phyloP scores from a whole-genome alignment of 92 coral and sea anemone genomes.

The Zoanthus solanderi region DNA sequence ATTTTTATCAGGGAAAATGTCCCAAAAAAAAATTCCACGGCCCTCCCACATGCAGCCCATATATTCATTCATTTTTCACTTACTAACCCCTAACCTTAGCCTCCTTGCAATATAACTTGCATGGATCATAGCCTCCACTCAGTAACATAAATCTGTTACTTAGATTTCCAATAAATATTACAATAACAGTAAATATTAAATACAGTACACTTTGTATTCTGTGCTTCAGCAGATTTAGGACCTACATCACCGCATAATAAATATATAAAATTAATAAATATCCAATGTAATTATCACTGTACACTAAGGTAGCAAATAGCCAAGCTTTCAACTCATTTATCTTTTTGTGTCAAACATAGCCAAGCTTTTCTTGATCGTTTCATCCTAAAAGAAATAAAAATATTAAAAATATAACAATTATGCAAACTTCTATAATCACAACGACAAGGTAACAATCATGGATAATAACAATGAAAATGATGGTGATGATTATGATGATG shows the following conservation, averaged over 20 bases:
- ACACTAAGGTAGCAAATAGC: not conserved
- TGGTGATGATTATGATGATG: too few relatives aligned
- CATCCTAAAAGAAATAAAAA: slow-evolving; percentile 16
- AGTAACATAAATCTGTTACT: not conserved
- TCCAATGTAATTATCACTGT: not conserved
- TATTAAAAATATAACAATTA: too few relatives aligned
- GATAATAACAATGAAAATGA: too few relatives aligned
- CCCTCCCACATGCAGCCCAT: too few relatives aligned
- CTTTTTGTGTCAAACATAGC: slow-evolving; percentile 27
- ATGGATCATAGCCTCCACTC: not conserved
- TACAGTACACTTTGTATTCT: slow-evolving; percentile 11
- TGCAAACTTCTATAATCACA: too few relatives aligned
- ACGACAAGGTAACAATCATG: too few relatives aligned
- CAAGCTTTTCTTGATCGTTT: slow-evolving; percentile 37
- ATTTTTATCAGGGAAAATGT: too few relatives aligned
- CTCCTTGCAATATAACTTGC: slow-evolving; percentile 18
- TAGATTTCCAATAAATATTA: not conserved
- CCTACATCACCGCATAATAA: not conserved
- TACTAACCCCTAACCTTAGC: too few relatives aligned
- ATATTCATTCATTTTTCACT: too few relatives aligned
- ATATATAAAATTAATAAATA: not conserved
- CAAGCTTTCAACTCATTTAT: not conserved
- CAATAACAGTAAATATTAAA: slow-evolving; percentile 8
- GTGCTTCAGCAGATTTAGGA: not conserved
- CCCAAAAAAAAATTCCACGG: too few relatives aligned